These are phyloP conservation scores for Decapterus maruadsi DNA, from an alignment of 2,797 vertebrate species.

Conservation along the genomic window DNA sequence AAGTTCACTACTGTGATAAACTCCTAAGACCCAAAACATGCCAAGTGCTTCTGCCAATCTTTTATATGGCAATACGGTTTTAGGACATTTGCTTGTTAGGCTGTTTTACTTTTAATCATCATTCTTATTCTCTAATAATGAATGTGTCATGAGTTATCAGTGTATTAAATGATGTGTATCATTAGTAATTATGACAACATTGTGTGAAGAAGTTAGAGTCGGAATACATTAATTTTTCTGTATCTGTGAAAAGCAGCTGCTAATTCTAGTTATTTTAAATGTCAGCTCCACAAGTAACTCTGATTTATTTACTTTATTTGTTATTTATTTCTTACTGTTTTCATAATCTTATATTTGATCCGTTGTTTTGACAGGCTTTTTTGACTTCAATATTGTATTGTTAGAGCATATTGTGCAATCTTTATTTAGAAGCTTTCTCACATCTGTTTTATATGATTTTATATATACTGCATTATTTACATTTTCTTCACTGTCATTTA, in stretches of 20 bases:
- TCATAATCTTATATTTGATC: conserved; percentile 11
- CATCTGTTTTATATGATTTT: conserved; percentile 62
- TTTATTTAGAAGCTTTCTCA: conserved; percentile 44
- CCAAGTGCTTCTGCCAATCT: conserved; percentile 82
- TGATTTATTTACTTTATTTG: conserved; percentile 23
- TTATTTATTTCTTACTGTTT: conserved; percentile 44
- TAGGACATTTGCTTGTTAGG: conserved; percentile 46
- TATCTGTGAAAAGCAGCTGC: conserved; percentile 42
- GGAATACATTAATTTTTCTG: conserved; percentile 8
- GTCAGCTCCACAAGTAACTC: background rate
- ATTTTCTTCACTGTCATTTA: conserved; percentile 22
- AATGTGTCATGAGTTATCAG: conserved; percentile 8
- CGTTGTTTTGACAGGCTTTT: conserved; percentile 31
- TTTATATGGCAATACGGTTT: conserved; percentile 71
- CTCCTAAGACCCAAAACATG: conserved; percentile 55
- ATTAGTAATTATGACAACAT: conserved; percentile 20
- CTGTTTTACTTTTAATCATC: conserved; percentile 14
- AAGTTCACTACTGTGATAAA: conserved; percentile 16
- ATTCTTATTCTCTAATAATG: conserved; percentile 9
- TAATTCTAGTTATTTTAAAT: background rate
- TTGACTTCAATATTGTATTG: conserved; percentile 21
- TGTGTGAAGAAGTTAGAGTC: conserved; percentile 12
- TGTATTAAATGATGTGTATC: conserved; percentile 22
- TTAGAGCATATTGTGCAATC: conserved; percentile 29
- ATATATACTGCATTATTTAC: conserved; percentile 41